These are phyloP conservation scores for Epinephelus moara DNA, from an alignment of 2,113 vertebrate species.

Conservation along the genomic window DNA sequence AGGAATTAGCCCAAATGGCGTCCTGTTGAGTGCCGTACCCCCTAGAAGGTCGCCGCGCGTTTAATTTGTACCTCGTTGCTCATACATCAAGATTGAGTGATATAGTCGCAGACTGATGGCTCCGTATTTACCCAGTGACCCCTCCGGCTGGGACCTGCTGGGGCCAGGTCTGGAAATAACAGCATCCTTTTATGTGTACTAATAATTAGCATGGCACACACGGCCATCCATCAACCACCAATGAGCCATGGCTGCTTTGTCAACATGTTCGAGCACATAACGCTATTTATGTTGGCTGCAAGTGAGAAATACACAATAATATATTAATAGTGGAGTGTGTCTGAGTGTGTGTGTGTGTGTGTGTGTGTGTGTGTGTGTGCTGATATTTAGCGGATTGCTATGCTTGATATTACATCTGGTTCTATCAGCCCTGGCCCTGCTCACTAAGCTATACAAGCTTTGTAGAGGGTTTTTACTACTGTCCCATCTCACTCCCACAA, in stretches of 20 bases:
- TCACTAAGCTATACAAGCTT: too few species aligned
- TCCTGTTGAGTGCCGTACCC: constrained; percentile 81
- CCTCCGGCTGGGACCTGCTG: constrained; percentile 72
- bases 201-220: constrained; percentile 85
- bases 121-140: constrained; percentile 82
- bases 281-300: constrained; percentile 80
- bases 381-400: constrained; percentile 8
- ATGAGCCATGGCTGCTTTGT: constrained; percentile 81
- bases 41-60: constrained; percentile 77
- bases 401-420: constrained; percentile 30
- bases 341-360: constrained; percentile 1
- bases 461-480: too few species aligned
- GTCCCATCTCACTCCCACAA: too few species aligned
- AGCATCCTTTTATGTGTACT: constrained; percentile 86
- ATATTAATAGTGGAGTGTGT: constrained; percentile 38
- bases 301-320: constrained; percentile 73
- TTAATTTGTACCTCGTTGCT: constrained; percentile 86
- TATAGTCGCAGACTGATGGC: constrained; percentile 83
- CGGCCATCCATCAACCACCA: constrained; percentile 84
- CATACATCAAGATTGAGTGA: constrained; percentile 88
- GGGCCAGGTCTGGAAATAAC: constrained; percentile 81
- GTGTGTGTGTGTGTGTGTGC: background rate
- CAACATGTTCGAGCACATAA: constrained; percentile 80
- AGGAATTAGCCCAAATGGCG: constrained; percentile 84
- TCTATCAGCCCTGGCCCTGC: background rate